Base-by-base conservation (phyloP, 2,888 invertebrate genomes). In the Argynnis bischoffii region DNA sequence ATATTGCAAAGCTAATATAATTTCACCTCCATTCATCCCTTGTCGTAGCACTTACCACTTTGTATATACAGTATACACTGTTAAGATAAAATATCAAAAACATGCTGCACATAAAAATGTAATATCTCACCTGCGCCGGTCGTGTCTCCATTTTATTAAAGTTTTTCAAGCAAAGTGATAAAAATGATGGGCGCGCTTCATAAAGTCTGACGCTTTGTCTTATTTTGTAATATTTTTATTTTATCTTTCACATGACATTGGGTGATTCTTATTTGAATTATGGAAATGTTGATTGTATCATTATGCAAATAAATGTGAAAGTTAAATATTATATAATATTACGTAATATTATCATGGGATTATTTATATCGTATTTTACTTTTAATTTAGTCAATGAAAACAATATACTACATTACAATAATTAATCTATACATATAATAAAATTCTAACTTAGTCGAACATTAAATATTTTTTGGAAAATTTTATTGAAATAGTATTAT, bases 141-240 rank as follows among this genome's bases (percentile, higher is more conserved):
- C 75, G 72, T 83, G 83, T 83, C 84, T 78, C 78, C 82, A 80
- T 85, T 88, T 90, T 90, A 90, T 89, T 90, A 90, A 88, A 88
- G 86, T 87, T 86, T 81, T 86, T 81, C 81, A 78, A 79, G 84
- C 80, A 82, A 89, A 89, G 87, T 88, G 88, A 89, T 89, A 90
- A 89, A 90, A 90, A 89, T 87, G 82, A 86, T 82, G 80, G 79
- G 80, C 81, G 79, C 76, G 77, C 81, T 81, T 82, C 77, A 81
- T 86, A 81, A 81, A 78, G 75, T 63, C 72, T 71, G 74, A 69
- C 76, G 81, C 83, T 84, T 84, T 86, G 84, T 86, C 84, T 85
- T 84, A 82, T 87, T 82, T 83, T 78, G 78, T 81, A 76, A 79
- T 81, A 74, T 78, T 82, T 79, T 81, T 81, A 81, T 66, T 61